Conservation (phyloP, 1,140 invertebrate species). For the Ostrea edulis region DNA sequence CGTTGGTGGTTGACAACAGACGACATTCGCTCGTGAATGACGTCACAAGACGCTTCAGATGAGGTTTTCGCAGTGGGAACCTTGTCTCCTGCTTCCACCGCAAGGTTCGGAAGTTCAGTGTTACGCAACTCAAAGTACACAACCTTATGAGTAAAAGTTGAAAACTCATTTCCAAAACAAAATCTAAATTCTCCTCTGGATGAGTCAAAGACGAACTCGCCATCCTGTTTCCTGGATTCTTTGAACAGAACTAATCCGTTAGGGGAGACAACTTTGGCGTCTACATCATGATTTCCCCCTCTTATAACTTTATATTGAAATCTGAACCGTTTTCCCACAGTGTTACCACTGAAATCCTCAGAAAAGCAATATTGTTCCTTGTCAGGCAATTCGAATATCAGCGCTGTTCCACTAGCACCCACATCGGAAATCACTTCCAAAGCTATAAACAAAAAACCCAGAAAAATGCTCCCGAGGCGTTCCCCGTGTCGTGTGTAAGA, state of each 20-base stretch:
- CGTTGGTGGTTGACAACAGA: conserved; percentile 90
- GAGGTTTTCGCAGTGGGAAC: conserved; percentile 68
- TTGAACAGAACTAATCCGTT: conserved; percentile 93
- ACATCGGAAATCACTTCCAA: neutral
- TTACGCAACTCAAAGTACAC: conserved; percentile 98
- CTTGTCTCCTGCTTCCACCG: conserved; percentile 80
- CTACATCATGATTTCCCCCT: conserved; percentile 99
- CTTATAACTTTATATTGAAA: conserved; percentile 90
- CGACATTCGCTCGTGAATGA: conserved; percentile 92
- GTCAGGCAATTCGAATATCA: conserved; percentile 68
- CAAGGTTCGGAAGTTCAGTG: conserved; percentile 90
- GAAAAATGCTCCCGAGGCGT: neutral
- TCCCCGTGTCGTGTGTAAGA: neutral
- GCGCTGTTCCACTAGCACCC: conserved; percentile 48
- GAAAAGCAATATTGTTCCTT: conserved; percentile 65
- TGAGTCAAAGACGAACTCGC: conserved; percentile 91
- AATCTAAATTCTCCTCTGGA: conserved; percentile 88
- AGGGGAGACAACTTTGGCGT: conserved; percentile 93
- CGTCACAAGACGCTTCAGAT: conserved; percentile 93
- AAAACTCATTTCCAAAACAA: conserved; percentile 99
- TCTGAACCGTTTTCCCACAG: conserved; percentile 58
- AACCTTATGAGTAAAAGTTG: conserved; percentile 98
- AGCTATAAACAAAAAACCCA: neutral
- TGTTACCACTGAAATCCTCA: conserved; percentile 59
- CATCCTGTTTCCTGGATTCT: conserved; percentile 93